These are phyloP conservation scores for Epizoanthus fatuus DNA, from an alignment of 92 coral and sea anemone species.

Conservation along the genomic window DNA sequence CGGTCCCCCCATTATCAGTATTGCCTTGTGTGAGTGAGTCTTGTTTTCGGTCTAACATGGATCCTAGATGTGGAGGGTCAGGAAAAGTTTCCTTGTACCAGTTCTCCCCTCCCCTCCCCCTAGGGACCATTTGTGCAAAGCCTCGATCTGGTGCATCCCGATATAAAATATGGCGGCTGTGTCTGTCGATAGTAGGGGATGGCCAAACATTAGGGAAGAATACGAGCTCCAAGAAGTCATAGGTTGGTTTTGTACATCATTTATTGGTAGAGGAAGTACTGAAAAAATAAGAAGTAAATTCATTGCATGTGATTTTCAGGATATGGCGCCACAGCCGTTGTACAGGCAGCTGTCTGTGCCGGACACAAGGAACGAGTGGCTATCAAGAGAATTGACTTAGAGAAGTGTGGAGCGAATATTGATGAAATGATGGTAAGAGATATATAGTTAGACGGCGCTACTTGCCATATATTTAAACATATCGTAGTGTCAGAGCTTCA, in stretches of 20 bases:
- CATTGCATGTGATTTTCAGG: slow-evolving; percentile 50
- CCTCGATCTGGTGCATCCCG: slow-evolving; percentile 17
- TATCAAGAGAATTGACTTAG: slow-evolving; percentile 97
- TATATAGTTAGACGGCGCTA: neutral
- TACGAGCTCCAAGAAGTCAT: slow-evolving; percentile 96
- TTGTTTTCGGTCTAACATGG: no score
- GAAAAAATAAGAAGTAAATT: neutral
- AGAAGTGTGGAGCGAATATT: slow-evolving; percentile 97
- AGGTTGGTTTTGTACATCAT: slow-evolving; percentile 61
- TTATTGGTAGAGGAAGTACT: neutral
- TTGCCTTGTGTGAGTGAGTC: no score
- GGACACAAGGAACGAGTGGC: slow-evolving; percentile 93
- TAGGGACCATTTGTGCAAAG: neutral
- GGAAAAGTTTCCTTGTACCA: no score
- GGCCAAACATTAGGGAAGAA: slow-evolving; percentile 91
- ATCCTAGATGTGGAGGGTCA: no score
- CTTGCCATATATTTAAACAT: neutral
- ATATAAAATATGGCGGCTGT: slow-evolving; percentile 75
- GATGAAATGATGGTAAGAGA: slow-evolving; percentile 98
- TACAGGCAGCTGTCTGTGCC: slow-evolving; percentile 92
- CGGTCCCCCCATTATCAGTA: no score
- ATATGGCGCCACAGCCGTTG: slow-evolving; percentile 99
- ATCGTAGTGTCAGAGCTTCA: neutral
- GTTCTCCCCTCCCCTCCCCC: neutral
- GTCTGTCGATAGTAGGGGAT: slow-evolving; percentile 80